A percentile compares a stretch with the other conserved stretches of the same genome.
These are phyloP conservation scores for Synanthedon andrenaeformis DNA, from an alignment of 2,888 invertebrate species.

Conservation along the genomic window DNA sequence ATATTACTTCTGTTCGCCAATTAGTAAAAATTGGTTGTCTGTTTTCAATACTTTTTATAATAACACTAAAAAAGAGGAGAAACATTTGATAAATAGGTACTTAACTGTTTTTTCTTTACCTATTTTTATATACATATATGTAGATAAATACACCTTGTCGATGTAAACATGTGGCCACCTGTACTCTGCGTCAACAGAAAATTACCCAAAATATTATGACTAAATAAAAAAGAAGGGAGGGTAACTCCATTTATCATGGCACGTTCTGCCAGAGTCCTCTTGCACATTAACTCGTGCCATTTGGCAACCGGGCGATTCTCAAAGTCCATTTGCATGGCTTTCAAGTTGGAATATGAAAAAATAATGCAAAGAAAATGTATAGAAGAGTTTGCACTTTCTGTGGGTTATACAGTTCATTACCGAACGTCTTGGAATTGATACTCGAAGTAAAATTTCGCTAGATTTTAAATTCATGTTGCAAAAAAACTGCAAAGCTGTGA, in stretches of 20 bases:
- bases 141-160: no score
- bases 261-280: conserved; percentile 5
- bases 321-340: conserved; percentile 13
- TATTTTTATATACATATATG: no score
- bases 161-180: neutral
- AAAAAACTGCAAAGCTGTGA: no score
- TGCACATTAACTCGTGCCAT: conserved; percentile 14
- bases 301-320: conserved; percentile 11
- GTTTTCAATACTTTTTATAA: no score
- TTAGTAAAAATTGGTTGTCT: no score
- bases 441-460: no score
- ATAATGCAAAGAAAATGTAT: conserved; percentile 5
- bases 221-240: conserved; percentile 1
- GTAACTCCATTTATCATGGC: conserved; percentile 11
- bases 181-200: neutral
- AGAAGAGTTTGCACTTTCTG: conserved; percentile 1
- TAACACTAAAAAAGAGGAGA: no score
- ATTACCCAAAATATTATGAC: neutral
- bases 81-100: no score
- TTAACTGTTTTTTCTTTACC: no score
- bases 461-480: no score
- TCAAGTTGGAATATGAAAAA: conserved; percentile 8
- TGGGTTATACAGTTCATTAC: neutral
- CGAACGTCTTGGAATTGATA: neutral
- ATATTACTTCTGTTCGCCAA: no score